Base-by-base conservation (phyloP, 2,888 invertebrate genomes). In the Coenonympha glycerion region DNA sequence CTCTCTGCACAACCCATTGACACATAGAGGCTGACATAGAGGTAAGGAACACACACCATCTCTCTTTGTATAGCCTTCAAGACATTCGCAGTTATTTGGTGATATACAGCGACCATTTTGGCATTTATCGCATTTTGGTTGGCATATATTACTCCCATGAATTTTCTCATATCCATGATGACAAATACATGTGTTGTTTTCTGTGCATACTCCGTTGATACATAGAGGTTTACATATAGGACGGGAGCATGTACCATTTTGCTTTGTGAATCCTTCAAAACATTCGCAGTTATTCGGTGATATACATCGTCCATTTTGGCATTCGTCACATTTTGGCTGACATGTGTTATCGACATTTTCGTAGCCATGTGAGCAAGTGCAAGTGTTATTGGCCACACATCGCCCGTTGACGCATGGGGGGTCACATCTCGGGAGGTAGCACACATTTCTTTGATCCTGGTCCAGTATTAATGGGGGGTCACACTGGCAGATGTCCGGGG, bases 271-370 rank as follows among this genome's bases (percentile, higher is more conserved):
- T 0, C 91, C 91, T 2, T 72, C 61, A 15, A 79, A 72, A 61
- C 92, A 92, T 19, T 69, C 79, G 66, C 92, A 92, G 1, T 83
- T 73, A 40, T 90, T 89, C 0, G 91, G 90, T 0, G 87, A 88
- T 0, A 87, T 58, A 56, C 82, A 82, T 11, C 53, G 50, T 3
- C 79, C 78, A 47, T 79, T 62, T 3, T 45, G 22, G 42, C 64
- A 64, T 11, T 28, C 18, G 1, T 56, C 53, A 39, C 68, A 69
- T 26, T 54, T 42, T 4, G 68, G 63, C 26, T 28, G 46, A 19
- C 68, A 69, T 8, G 28, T 61, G 6, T 66, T 61, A 6, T 58
- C 18, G 56, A 47, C 45, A 13, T 68, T 41, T 15, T 44, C 42
- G 47, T 70, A 77, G 2, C 73, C 76, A 0, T 49, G 5, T 6